A percentile compares a stretch with the other conserved stretches of the same genome.
Conservation (phyloP, 1,140 invertebrate species). For the Dendroctonus valens region DNA sequence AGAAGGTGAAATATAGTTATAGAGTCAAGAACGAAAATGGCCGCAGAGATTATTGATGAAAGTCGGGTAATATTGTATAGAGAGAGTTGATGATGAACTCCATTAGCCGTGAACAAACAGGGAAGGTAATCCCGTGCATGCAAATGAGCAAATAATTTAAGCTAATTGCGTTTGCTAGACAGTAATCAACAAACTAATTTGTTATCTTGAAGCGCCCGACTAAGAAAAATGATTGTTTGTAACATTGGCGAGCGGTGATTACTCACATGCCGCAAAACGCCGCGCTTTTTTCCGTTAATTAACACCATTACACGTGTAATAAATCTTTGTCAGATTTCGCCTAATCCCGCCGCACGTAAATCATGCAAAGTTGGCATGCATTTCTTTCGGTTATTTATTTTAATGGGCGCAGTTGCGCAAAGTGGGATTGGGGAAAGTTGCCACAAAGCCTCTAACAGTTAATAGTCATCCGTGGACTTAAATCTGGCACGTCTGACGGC, state of each 20-base stretch:
- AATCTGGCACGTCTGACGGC: not conserved
- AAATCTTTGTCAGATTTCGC: slow-evolving; percentile 21
- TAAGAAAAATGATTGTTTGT: not conserved
- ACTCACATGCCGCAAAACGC: slow-evolving; percentile 1
- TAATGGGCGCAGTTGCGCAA: not conserved
- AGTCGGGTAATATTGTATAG: too few species aligned
- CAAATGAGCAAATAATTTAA: too few species aligned
- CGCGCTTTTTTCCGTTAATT: slow-evolving; percentile 15
- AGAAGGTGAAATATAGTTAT: slow-evolving; percentile 44
- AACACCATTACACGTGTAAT: slow-evolving; percentile 14
- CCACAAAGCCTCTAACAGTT: not conserved
- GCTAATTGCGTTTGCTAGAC: too few species aligned
- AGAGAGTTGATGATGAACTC: too few species aligned
- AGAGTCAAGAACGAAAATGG: not conserved
- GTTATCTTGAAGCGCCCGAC: not conserved
- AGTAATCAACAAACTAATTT: not conserved
- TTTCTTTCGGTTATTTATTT: slow-evolving; percentile 6
- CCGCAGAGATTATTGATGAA: too few species aligned
- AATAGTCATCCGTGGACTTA: not conserved
- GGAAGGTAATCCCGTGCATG: too few species aligned
- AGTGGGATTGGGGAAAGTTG: not conserved
- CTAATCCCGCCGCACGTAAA: slow-evolving; percentile 4
- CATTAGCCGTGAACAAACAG: too few species aligned
- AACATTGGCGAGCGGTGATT: not conserved
- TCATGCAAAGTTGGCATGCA: slow-evolving; percentile 16